phyloP scores from a whole-genome alignment of 2,113 vertebrate species.

The Otus sunia region DNA sequence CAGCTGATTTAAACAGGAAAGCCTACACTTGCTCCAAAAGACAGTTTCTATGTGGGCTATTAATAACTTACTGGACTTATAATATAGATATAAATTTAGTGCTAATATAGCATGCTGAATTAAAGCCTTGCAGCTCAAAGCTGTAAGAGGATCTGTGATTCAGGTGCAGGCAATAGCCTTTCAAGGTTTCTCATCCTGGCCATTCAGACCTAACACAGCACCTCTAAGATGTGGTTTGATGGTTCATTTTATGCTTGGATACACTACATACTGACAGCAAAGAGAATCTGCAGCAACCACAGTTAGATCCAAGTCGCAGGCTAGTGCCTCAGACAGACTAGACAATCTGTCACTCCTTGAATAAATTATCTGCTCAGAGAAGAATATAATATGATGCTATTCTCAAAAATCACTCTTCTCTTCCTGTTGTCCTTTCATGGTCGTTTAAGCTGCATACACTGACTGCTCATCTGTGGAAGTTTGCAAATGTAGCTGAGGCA shows the following conservation, averaged over 20 bases:
- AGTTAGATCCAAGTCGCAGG: neutral
- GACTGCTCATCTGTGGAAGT: neutral
- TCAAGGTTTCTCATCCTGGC: neutral
- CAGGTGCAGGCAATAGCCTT: neutral
- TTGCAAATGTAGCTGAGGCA: neutral
- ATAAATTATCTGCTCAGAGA: constrained; percentile 37
- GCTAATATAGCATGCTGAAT: neutral
- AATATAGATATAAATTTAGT: neutral
- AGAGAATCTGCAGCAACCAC: neutral
- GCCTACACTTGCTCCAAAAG: neutral
- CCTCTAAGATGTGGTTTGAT: neutral
- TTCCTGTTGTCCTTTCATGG: neutral
- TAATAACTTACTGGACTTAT: neutral
- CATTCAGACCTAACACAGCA: neutral
- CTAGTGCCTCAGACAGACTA: neutral
- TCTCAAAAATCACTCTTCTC: neutral
- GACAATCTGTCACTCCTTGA: constrained; percentile 30
- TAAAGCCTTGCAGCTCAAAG: neutral
- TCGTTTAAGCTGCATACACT: neutral
- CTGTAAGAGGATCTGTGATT: neutral
- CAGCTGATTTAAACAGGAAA: neutral
- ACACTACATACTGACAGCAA: constrained; percentile 3
- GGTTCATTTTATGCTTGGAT: constrained; percentile 26
- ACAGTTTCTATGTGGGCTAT: neutral
- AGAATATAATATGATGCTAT: neutral